phyloP scores from a whole-genome alignment of 1,140 invertebrate genomes.

The Tribolium madens region DNA sequence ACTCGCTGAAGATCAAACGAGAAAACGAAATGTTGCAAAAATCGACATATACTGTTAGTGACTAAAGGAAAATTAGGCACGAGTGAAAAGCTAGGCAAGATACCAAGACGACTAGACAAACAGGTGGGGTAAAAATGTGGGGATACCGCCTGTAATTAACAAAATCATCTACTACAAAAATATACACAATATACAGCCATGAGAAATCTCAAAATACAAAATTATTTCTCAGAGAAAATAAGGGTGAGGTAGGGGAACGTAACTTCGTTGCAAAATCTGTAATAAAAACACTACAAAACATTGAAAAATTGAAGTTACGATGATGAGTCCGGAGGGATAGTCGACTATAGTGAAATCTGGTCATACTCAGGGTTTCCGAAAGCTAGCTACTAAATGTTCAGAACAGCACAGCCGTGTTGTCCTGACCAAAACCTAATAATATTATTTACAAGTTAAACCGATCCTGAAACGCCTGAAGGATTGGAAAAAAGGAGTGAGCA shows the following conservation, averaged over 20 bases:
- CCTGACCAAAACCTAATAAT: constrained; percentile 22
- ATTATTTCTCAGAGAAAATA: constrained; percentile 53
- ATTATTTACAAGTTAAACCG: constrained; percentile 57
- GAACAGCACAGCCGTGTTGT: constrained; percentile 7
- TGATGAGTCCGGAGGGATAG: constrained; percentile 22
- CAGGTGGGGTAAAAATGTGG: constrained; percentile 10
- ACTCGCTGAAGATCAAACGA: constrained; percentile 10
- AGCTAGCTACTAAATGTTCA: constrained; percentile 43
- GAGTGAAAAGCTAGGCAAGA: constrained; percentile 26
- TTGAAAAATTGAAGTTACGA: constrained; percentile 23
- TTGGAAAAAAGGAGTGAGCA: constrained; percentile 58
- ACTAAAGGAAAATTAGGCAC: constrained; percentile 29
- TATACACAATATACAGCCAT: constrained; percentile 61
- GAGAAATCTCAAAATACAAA: constrained; percentile 59
- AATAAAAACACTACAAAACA: constrained; percentile 27
- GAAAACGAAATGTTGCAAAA: constrained; percentile 12
- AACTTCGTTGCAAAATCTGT: constrained; percentile 41
- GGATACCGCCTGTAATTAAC: constrained; percentile 26
- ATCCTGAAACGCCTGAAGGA: constrained; percentile 57
- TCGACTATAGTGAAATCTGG: constrained; percentile 38
- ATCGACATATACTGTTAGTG: not conserved
- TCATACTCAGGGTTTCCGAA: constrained; percentile 47
- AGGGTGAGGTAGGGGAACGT: constrained; percentile 16
- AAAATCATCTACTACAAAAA: constrained; percentile 58
- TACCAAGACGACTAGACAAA: constrained; percentile 38